A percentile compares a stretch with the other conserved stretches of the same genome.
Conservation (phyloP, 2,888 invertebrate genomes). For the Drosophila fulvimacula region DNA sequence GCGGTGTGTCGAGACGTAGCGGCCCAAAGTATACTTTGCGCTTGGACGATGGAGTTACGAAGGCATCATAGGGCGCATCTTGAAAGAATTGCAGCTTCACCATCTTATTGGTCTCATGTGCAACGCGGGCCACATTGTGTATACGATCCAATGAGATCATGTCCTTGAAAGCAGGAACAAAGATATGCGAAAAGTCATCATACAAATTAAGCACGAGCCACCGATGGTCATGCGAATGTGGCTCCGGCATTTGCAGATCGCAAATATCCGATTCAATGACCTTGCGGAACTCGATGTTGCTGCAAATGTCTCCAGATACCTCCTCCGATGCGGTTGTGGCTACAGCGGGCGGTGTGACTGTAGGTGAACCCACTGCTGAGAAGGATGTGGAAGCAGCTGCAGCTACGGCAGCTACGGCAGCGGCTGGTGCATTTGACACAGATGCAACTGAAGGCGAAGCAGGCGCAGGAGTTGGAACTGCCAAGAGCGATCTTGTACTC, state of each 20-base stretch:
- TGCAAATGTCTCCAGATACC: constrained; percentile 49
- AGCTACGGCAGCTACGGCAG: too few species aligned
- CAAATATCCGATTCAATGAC: constrained; percentile 69
- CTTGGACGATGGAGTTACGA: constrained; percentile 78
- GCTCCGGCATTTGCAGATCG: constrained; percentile 79
- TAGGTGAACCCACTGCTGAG: not conserved
- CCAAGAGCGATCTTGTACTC: not conserved
- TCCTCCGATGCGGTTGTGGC: not conserved
- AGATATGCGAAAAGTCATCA: constrained; percentile 84
- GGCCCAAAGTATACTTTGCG: constrained; percentile 84
- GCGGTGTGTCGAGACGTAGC: constrained; percentile 63
- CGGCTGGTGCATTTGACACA: not conserved
- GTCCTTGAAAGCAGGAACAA: constrained; percentile 82
- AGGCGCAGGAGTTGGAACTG: not conserved
- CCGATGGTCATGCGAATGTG: constrained; percentile 72
- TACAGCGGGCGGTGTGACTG: not conserved
- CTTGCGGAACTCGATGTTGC: constrained; percentile 79
- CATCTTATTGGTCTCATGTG: constrained; percentile 74
- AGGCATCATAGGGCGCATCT: constrained; percentile 81
- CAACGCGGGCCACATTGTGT: constrained; percentile 78
- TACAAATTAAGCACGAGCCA: constrained; percentile 83
- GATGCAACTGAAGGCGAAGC: not conserved
- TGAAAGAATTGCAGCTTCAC: constrained; percentile 82
- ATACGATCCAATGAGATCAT: constrained; percentile 83
- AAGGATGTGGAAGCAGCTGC: not conserved